Base-by-base conservation (phyloP, 2,888 invertebrate species). In the Limenitis camilla region DNA sequence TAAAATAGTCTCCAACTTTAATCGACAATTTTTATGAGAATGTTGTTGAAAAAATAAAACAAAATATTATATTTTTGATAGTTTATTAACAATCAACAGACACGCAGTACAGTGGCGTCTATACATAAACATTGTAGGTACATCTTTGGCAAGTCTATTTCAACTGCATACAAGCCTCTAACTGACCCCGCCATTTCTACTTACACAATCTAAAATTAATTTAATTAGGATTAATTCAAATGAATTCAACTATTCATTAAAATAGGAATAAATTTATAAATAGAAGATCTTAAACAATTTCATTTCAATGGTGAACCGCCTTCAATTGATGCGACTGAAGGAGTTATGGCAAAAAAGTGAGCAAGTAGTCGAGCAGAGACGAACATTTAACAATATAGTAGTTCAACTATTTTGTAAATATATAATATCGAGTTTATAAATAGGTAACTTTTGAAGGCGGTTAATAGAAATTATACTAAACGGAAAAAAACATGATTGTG, bases 31-130 rank as follows among this genome's bases (percentile, higher is more conserved):
- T n/a, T n/a, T n/a, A n/a, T n/a, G n/a, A n/a, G n/a, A n/a, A n/a
- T n/a, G n/a, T n/a, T n/a, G 39, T 45, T 35, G 46, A 42, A 43
- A 56, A 47, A 51, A 43, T 47, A 47, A 50, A 55, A 55, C 36
- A 50, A 19, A 29, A 61, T 66, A 66, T 57, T 62, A 62, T 67
- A 68, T 72, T 74, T 69, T 72, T 74, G n/a, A 74, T 78, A 77
- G 74, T 83, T 77, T 80, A 78, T 78, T 79, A 80, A 83, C 80
- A 78, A 71, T 71, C 78, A 83, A 82, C 77, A 78, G 73, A 78
- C 68, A 72, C 76, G 75, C 69, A 68, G 67, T 67, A 68, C 67
- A 61, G 43, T 55, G 57, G 60, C 56, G 55, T 49, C 54, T 58
- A 61, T 71, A 76, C 73, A 76, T 71, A 44, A 59, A 58, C 51